Conservation (phyloP, 2,797 vertebrate species). For the Darevskia mixta region DNA sequence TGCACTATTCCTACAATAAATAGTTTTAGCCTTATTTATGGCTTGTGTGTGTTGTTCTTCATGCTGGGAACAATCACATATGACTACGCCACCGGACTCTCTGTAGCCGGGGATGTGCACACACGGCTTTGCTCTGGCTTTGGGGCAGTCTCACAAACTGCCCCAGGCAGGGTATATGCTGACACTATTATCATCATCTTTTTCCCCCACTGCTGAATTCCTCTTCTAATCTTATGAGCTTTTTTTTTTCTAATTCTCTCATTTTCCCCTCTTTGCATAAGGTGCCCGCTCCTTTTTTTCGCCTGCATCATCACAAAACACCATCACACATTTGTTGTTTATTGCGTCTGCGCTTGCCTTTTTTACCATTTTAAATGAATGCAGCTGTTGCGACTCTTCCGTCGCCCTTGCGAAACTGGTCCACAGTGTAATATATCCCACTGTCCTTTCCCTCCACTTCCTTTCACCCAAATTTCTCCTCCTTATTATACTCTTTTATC, state of each 20-base stretch:
- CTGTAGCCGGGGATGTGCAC: too few species aligned
- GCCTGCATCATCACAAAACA: not conserved
- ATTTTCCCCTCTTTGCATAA: not conserved
- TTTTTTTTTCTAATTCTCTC: not conserved
- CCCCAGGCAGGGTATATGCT: too few species aligned
- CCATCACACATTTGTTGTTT: not conserved
- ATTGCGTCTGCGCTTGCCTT: not conserved
- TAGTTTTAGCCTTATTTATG: too few species aligned
- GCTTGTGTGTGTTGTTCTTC: too few species aligned
- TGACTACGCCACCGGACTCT: too few species aligned
- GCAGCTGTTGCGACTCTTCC: not conserved
- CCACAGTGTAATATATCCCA: not conserved
- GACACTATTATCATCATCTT: too few species aligned
- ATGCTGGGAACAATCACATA: too few species aligned
- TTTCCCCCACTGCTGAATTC: not conserved
- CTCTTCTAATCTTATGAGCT: not conserved
- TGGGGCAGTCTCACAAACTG: too few species aligned
- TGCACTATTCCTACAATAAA: too few species aligned
- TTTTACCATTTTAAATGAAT: conserved; percentile 1
- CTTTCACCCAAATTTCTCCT: not conserved
- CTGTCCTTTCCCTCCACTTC: not conserved
- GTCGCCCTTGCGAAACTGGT: not conserved
- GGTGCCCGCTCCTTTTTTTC: not conserved
- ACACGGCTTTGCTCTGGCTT: too few species aligned
- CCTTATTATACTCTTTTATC: not conserved